phyloP scores from a whole-genome alignment of 2,888 invertebrate species.

The Psococerastis gibbosa region DNA sequence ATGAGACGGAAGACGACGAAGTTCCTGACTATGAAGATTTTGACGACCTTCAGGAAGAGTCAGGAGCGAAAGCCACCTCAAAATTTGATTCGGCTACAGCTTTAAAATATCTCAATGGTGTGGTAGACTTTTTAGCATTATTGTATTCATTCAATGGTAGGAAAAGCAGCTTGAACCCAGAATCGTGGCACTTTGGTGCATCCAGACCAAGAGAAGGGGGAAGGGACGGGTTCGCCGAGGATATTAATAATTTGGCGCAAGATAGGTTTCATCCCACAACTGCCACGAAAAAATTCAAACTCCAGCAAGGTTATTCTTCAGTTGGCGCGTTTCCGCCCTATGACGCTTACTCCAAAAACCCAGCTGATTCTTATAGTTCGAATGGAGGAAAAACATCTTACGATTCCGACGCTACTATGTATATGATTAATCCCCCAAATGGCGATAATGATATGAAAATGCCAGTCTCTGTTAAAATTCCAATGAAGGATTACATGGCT shows the following conservation, averaged over 20 bases:
- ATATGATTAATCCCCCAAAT: background rate
- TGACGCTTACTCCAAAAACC: background rate
- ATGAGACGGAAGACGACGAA: background rate
- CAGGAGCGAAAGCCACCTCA: background rate
- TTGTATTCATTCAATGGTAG: background rate
- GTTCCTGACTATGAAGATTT: constrained; percentile 5
- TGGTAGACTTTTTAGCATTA: background rate
- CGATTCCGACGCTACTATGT: background rate
- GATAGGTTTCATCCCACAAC: constrained; percentile 5
- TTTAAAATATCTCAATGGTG: background rate
- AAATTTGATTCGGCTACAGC: background rate
- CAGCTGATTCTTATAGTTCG: background rate
- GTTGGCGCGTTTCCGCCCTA: constrained; percentile 3
- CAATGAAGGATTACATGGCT: background rate
- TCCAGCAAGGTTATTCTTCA: background rate
- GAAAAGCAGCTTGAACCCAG: background rate
- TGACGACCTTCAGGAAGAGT: constrained; percentile 1
- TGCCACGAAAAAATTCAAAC: constrained; percentile 7
- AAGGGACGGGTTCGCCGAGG: background rate
- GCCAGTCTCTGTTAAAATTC: background rate
- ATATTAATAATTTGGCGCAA: constrained; percentile 1
- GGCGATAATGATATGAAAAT: background rate
- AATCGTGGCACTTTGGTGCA: background rate
- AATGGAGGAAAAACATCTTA: constrained; percentile 3
- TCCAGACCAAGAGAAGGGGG: background rate